Base-by-base conservation (phyloP, 2,113 vertebrate species). In the Halichoeres trimaculatus region DNA sequence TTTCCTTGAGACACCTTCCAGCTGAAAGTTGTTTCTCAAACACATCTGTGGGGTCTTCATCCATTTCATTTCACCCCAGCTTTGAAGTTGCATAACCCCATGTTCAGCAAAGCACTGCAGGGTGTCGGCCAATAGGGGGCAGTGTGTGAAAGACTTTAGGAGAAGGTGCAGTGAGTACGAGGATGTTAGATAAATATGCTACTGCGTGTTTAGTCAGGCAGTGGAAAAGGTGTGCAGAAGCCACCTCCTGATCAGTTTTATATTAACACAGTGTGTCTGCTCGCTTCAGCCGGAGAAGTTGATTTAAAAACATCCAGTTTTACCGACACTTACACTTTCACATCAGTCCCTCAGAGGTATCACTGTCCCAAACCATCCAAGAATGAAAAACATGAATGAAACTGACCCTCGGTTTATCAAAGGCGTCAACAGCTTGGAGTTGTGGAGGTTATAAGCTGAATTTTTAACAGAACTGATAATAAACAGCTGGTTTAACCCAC, bases 41-140 rank as follows among this genome's bases (percentile, higher is more conserved):
- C 17, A 16, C 0, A 67, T 53, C 24, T 6, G 10, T 14, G 13
- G 10, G 7, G n/a, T n/a, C n/a, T n/a, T n/a, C n/a, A n/a, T 35
- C 16, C 12, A 4, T 19, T 22, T 58, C 23, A 13, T 4, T 17
- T 69, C 36, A 24, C 30, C 16, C n/a, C 35, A 20, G 16, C 54
- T 10, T 11, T n/a, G 0, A 40, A 64, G 17, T 56, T 53, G 20
- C 14, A 65, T 57, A 45, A 75, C 35, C 30, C n/a, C 1, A 5
- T 38, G 65, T 74, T 66, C 60, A 75, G 53, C 41, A 24, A 40
- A 41, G 23, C 35, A 66, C 26, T 54, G 36, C 17, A 17, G 13
- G 2, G 7, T 0, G 1, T 14, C 30, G 51, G 17, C 67, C 86
- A 56, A 10, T 62, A 87, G 89, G 40, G 77, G 83, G 80, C 60